Base-by-base conservation (phyloP, 2,113 vertebrate species). In the Pangasianodon hypophthalmus region DNA sequence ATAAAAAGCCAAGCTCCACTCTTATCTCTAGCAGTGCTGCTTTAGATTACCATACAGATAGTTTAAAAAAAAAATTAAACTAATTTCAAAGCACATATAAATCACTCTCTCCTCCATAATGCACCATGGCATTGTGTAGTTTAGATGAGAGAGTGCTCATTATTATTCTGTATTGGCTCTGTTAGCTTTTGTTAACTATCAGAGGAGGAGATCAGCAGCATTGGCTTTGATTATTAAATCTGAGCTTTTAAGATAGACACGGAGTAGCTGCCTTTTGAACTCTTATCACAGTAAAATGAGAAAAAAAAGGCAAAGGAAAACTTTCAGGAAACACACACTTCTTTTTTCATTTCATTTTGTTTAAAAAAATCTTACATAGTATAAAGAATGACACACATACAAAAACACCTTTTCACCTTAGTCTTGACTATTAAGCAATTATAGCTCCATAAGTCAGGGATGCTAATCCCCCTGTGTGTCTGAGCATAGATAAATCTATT, bases 341-440 rank as follows among this genome's bases (percentile, higher is more conserved):
- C 16, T 14, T 50, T 50, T 50, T 26, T 29, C 13, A 52, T 52
- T 52, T 50, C 4, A 29, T 52, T 52, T 19, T 6, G 10, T 16
- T 14, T 29, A 2, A n/a, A 79, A 73, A 32, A 37, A 21, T 73
- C 4, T 18, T 37, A 73, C 5, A 69, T n/a, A 69, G 0, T 69
- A 69, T 69, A 69, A n/a, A 32, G 32, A 71, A 19, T 11, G 32
- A 0, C 73, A 77, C 4, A 11, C 19, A 24, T 46, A 41, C 71
- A 77, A 91, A 85, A 84, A 87, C 91, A 92, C 92, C 85, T 0
- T 91, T 88, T 95, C 89, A 93, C 94, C 90, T 96, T 94, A 93
- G 92, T 95, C 94, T 95, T 95, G 93, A 91, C 94, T 95, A 95
- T 95, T 93, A 94, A 94, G 86, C 95, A 94, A 94, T 95, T 88